Evolutionary conservation across 1,140 invertebrate species (phyloP).

Genomic region (Pogonomyrmex californicus): DNA sequence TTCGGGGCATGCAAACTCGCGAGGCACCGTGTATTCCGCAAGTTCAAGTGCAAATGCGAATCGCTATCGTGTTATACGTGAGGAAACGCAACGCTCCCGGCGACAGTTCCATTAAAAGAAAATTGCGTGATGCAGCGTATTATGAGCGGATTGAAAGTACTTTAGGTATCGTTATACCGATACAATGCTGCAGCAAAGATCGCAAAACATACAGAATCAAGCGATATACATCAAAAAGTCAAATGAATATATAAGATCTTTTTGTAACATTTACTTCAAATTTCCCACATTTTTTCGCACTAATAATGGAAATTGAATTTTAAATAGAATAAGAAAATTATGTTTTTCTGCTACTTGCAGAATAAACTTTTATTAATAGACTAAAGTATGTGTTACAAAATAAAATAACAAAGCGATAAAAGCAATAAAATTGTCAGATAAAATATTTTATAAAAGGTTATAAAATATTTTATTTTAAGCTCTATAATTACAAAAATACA

Average conservation of each 20-base stretch:
- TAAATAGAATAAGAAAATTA: not conserved
- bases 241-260: not conserved
- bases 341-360: not conserved
- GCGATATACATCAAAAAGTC: not conserved
- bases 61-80: slow-evolving; percentile 22
- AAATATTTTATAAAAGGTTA: not conserved
- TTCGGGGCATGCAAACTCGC: slow-evolving; percentile 15
- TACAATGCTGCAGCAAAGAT: not conserved
- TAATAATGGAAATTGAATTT: not conserved
- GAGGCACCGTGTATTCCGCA: slow-evolving; percentile 17
- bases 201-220: not conserved
- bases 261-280: not conserved
- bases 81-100: slow-evolving; percentile 33
- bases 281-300: not conserved
- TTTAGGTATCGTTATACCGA: not conserved
- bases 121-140: slow-evolving; percentile 2
- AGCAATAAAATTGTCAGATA: not conserved
- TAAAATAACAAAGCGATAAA: not conserved
- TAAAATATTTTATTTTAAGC: not conserved
- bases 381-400: not conserved
- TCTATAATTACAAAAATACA: not conserved
- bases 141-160: slow-evolving; percentile 19
- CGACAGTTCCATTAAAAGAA: slow-evolving; percentile 17
- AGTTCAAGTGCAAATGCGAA: slow-evolving; percentile 33
- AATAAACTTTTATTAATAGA: slow-evolving; percentile 4